Evolutionary conservation across 2,888 invertebrate genomes (phyloP).

Genomic region (Mystacides longicornis): DNA sequence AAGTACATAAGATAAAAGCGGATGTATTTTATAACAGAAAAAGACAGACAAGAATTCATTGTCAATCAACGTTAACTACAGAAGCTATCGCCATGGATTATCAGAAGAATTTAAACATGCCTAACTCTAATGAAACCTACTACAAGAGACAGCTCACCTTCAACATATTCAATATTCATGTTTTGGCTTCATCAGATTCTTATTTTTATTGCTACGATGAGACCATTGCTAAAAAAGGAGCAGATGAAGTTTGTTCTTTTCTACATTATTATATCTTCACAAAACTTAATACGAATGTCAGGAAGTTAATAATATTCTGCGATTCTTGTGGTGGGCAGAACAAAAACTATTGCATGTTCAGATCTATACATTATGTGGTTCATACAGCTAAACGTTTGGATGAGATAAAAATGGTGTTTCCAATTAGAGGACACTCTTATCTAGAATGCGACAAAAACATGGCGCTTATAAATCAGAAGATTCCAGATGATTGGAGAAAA

Average conservation of each 20-base stretch:
- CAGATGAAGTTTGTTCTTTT: conserved; percentile 28
- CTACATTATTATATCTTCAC: conserved; percentile 27
- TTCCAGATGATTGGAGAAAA: not conserved
- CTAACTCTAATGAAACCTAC: conserved; percentile 26
- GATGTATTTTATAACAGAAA: conserved; percentile 26
- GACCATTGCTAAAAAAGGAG: conserved; percentile 27
- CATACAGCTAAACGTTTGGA: too few relatives aligned
- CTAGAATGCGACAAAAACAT: not conserved
- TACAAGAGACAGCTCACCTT: conserved; percentile 27
- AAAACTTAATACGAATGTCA: conserved; percentile 11
- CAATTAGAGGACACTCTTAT: too few relatives aligned
- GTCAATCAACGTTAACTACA: conserved; percentile 8
- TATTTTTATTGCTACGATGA: conserved; percentile 29
- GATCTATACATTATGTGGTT: conserved; percentile 17
- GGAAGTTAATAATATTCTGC: not conserved
- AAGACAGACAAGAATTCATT: conserved; percentile 13
- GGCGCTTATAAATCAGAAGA: not conserved
- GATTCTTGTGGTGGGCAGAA: not conserved
- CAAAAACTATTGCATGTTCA: not conserved
- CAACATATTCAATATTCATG: conserved; percentile 28
- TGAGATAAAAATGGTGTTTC: too few relatives aligned
- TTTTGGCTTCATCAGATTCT: conserved; percentile 24
- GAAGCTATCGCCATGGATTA: conserved; percentile 26
- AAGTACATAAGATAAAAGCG: conserved; percentile 25
- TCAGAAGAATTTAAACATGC: conserved; percentile 24